These are phyloP conservation scores for Chiridota heheva DNA, from an alignment of 35 echinoderm and acorn worm species.

Conservation along the genomic window DNA sequence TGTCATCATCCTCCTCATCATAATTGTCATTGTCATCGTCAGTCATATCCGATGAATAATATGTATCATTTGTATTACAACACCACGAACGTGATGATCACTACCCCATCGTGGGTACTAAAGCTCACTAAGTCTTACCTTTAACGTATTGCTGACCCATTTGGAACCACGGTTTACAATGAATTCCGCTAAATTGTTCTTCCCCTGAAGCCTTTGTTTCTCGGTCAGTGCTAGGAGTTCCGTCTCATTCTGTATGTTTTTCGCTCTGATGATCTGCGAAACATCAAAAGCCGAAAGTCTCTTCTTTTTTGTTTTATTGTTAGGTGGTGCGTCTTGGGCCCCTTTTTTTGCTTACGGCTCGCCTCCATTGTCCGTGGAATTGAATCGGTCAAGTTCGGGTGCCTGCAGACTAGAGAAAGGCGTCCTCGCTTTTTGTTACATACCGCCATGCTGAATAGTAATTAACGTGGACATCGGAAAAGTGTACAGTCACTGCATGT, in stretches of 20 bases:
- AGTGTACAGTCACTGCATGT: conserved; percentile 1
- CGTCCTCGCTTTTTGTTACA: conserved; percentile 29
- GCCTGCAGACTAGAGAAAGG: neutral
- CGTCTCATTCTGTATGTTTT: conserved; percentile 3
- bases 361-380: conserved; percentile 1
- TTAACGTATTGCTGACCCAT: neutral
- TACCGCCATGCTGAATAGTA: conserved; percentile 45
- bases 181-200: conserved; percentile 6
- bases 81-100: too few species aligned
- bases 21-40: too few species aligned
- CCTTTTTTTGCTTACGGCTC: neutral
- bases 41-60: too few species aligned
- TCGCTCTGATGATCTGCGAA: neutral
- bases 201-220: neutral
- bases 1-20: too few species aligned
- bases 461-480: conserved; percentile 39
- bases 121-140: too few species aligned
- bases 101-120: too few species aligned
- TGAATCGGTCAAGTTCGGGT: conserved; percentile 8
- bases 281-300: conserved; percentile 1
- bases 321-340: neutral
- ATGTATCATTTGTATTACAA: too few species aligned
- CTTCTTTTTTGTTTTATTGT: conserved; percentile 10
- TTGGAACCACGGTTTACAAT: conserved; percentile 21
- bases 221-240: conserved; percentile 1